Evolutionary conservation across 1,140 invertebrate genomes (phyloP).

Genomic region (Hylaeus volcanicus): DNA sequence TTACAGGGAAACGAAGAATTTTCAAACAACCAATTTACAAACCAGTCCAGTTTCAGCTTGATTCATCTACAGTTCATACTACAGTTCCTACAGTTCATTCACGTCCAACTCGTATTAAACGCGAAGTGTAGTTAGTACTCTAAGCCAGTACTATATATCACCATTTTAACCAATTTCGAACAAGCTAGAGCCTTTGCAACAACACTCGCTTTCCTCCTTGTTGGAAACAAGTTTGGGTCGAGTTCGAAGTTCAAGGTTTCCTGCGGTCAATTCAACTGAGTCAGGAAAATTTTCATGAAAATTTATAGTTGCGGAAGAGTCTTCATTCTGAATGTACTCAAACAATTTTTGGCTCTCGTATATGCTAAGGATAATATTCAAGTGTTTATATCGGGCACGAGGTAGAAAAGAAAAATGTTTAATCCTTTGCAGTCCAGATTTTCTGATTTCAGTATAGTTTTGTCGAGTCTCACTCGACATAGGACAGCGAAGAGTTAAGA

Average conservation of each 20-base stretch:
- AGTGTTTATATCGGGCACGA: too few relatives aligned
- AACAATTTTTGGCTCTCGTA: too few relatives aligned
- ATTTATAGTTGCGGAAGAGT: too few relatives aligned
- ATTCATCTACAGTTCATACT: not conserved
- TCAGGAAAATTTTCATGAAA: too few relatives aligned
- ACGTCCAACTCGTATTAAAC: not conserved
- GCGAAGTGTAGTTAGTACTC: constrained; percentile 19
- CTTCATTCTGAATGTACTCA: too few relatives aligned
- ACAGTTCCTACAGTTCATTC: not conserved
- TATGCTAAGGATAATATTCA: too few relatives aligned
- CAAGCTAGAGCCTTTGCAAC: not conserved
- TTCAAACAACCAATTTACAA: not conserved
- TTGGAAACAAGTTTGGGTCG: not conserved
- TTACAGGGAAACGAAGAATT: not conserved
- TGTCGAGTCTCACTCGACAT: too few relatives aligned
- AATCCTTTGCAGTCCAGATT: too few relatives aligned
- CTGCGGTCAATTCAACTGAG: not conserved
- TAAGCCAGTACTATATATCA: not conserved
- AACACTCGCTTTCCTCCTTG: constrained; percentile 6
- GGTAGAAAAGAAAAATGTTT: too few relatives aligned
- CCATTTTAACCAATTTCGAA: constrained; percentile 25
- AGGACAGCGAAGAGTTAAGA: too few relatives aligned
- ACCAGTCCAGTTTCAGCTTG: not conserved
- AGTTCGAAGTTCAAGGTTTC: not conserved
- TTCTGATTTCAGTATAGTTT: too few relatives aligned